Evolutionary conservation across 2,888 invertebrate species (phyloP), one percentile per base, ranked within the genome.

Genomic region (Chloromyia formosa): DNA sequence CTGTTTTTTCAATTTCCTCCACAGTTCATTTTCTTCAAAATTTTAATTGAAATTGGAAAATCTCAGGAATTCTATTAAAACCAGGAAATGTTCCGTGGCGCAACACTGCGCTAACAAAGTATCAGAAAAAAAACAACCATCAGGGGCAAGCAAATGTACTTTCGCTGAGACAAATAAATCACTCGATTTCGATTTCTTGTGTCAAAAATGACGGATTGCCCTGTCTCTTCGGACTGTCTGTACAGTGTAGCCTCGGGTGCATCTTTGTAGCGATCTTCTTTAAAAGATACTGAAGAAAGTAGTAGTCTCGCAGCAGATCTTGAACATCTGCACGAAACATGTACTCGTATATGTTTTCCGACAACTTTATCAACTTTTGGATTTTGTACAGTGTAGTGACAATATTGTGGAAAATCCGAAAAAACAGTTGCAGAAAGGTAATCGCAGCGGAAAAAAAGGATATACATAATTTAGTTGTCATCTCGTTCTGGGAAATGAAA

Each of bases 181-280:
- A 75, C 75, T 49, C 56, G 56, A 62, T 66, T 58, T 49, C 45
- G 64, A 64, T 75, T 62, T 73, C 54, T 73, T 56, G 58, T 66
- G 72, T 58, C 72, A 56, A 27, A 64, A 75, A 75, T 75, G 75
- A 75, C 75, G 75, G 64, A 75, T 75, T 72, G 75, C 75, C 71
- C 68, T 66, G 58, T 27, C 45, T 54, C 62, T 71, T 62, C 27
- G 27, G 71, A 18, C 56, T 61, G 54, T 22, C 53, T 58, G 68
- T 49, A 42, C 68, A 16, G 16, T 54, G 9, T 20, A 1, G 62
- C 40, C 4, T 40, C 40, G 66, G 27, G 27, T 22, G 42, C 66
- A 66, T 49, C 45, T 66, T 22, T 35, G 40, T 5, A 1, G 7
- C 23, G 20, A 9, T 2, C 12, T 12, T 27, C 23, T 14, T 27